Evolutionary conservation across 2,797 vertebrate species (phyloP), one percentile per base, ranked within the genome.

Genomic region (Rhinella marina): DNA sequence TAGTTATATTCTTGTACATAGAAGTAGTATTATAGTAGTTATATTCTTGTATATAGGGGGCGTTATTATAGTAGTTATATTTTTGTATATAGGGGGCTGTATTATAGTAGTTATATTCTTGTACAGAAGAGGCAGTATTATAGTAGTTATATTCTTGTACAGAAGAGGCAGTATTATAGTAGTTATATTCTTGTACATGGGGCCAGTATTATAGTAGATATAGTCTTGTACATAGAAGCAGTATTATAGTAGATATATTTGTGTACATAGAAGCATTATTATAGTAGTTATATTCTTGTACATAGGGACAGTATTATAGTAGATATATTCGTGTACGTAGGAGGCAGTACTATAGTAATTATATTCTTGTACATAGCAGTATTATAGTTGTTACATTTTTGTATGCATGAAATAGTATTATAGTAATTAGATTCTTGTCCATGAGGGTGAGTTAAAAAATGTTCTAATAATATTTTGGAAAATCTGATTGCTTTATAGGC

Each of bases 171-270:
- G 19, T 59, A 59, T 59, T 59, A 59, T 59, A 59, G 57, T 21
- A 59, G 19, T 59, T 59, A 59, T 59, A 59, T 59, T 21, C 57
- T 59, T 59, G 57, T 59, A 59, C 57, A 59, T 7, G 21, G 61
- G n/a, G n/a, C n/a, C 19, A 62, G 61, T 62, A 62, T 62, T 62
- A 62, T 62, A 62, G 61, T 62, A n/a, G 61, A n/a, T 23, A 62
- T 62, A 10, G n/a, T 62, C 23, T n/a, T 62, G 61, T n/a, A 62
- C 61, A 62, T 62, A 62, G 61, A 13, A 1, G 27, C 14, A 70
- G 27, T 70, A 70, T 70, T 70, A 70, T 70, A 70, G 66, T 29
- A 70, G 66, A 29, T 70, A 70, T 32, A 70, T 70, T 70, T 27
- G 29, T 70, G 25, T 70, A 70, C 16, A 70, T 70, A 29, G 66